These are phyloP conservation scores for Notothenia coriiceps DNA, from an alignment of 2,113 vertebrate species.

Conservation along the genomic window DNA sequence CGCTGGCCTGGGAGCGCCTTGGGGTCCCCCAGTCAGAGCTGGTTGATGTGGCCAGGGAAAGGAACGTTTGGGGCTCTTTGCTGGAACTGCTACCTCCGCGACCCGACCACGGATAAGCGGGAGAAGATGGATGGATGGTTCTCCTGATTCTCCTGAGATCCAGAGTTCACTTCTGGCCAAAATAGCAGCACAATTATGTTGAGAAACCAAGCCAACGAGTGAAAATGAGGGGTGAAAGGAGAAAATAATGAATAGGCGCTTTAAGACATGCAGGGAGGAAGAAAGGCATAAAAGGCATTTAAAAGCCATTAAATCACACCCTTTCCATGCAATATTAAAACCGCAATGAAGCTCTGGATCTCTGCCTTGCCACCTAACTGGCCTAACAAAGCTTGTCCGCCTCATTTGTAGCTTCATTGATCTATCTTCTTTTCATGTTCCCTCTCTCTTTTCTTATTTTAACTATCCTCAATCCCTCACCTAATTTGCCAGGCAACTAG, in stretches of 20 bases:
- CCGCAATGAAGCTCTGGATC: slow-evolving; percentile 1
- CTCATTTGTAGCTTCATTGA: slow-evolving; percentile 32
- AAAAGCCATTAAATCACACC: slow-evolving; percentile 10
- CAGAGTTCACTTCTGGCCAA: background rate
- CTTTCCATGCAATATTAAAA: slow-evolving; percentile 33
- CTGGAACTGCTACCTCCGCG: too few relatives aligned
- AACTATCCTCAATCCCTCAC: background rate
- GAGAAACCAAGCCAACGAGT: background rate
- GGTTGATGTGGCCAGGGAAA: too few relatives aligned
- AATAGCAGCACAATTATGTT: background rate
- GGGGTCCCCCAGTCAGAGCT: too few relatives aligned
- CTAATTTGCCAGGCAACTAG: too few relatives aligned
- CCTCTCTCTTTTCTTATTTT: slow-evolving; percentile 8
- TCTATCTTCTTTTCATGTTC: background rate
- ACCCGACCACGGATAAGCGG: too few relatives aligned
- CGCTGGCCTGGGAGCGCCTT: too few relatives aligned
- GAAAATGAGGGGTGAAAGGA: background rate
- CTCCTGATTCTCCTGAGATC: too few relatives aligned
- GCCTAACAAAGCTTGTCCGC: slow-evolving; percentile 10
- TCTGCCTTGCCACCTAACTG: background rate
- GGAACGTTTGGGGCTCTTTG: too few relatives aligned
- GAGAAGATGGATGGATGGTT: too few relatives aligned
- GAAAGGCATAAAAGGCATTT: background rate
- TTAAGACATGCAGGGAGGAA: background rate
- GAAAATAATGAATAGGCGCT: background rate